Evolutionary conservation across 2,888 invertebrate species (phyloP), one percentile per base, ranked within the genome.

Genomic region (Cotesia congregata): DNA sequence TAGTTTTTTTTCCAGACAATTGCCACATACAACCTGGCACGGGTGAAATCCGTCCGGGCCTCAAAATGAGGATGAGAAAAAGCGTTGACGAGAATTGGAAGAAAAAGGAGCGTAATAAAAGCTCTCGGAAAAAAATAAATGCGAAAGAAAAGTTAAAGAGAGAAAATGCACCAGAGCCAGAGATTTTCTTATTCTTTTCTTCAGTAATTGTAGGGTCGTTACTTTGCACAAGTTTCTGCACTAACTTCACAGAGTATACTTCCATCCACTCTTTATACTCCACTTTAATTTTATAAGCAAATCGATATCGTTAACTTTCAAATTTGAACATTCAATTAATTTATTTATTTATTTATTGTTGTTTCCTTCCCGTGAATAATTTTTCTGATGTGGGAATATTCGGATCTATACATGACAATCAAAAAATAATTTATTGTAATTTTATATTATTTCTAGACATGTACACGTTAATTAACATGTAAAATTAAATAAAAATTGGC

Each of bases 1-100:
- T 67, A 30, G 39, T 64, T 76, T 77, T 79, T 76, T 71, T 77
- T 78, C 71, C 78, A 78, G 80, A 81, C 81, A 78, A 80, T 80
- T 78, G 81, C 60, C 59, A 71, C 72, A n/a, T n/a, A 39, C 74
- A 20, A 76, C 67, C 30, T 30, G 30, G 20, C 72, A 76, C 78
- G 72, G 67, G 69, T 64, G 65, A 62, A 72, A 71, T 59, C 62
- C 59, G 65, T n/a, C 40, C 41, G 50, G 70, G 74, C 39, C 39
- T 60, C n/a, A 61, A 17, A 65, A 17, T 40, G 62, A 65, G 69
- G 38, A 67, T 59, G 76, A 73, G 64, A 20, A 61, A 74, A 76
- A 74, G 75, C 50, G 61, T 67, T 17, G 71, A 76, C 62, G 67
- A 15, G 72, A 70, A 73, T 71, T 64, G n/a, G 20, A 73, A 40